Evolutionary conservation across 2,797 vertebrate species (phyloP), one percentile per base, ranked within the genome.

Genomic region (Sebastiscus albofasciatus): DNA sequence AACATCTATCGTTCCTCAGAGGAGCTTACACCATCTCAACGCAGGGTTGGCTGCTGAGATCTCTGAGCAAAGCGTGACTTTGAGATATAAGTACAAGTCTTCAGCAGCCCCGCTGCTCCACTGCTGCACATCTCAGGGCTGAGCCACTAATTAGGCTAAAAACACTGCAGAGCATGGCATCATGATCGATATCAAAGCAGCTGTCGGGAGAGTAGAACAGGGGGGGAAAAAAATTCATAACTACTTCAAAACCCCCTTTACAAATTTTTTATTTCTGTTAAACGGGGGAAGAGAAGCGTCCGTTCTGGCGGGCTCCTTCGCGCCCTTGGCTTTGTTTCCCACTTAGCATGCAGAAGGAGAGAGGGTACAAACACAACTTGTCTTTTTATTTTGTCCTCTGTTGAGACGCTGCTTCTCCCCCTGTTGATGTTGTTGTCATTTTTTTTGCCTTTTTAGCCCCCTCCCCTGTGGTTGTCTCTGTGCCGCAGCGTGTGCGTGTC

Each of bases 141-240:
- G 82, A 92, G 82, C 75, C 7, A 60, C 87, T 96, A 96, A 96
- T 94, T 93, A 95, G 93, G 91, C 85, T 91, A 90, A 94, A 93
- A 94, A 92, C 89, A 90, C 90, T 82, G 94, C 91, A 82, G 88
- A 90, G 89, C 89, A 79, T 78, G 81, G 92, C 86, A 89, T 87
- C 91, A 68, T 90, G 93, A 95, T 95, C 93, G 55, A 95, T 95
- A 95, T 95, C 94, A 95, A 95, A 95, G 93, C 90, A 85, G 90
- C 88, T 92, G 89, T 93, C 91, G 90, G 78, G 89, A 93, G 91
- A 90, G 79, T 84, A 90, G 87, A 85, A 86, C 55, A 70, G 73
- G n/a, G 34, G 7, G 29, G 6, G 75, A 81, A 88, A 84, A 71
- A 82, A 78, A 80, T 82, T 62, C 75, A 59, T 24, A 83, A 89